Evolutionary conservation across 2,797 vertebrate species (phyloP).

Genomic region (Phylloscopus collybita): DNA sequence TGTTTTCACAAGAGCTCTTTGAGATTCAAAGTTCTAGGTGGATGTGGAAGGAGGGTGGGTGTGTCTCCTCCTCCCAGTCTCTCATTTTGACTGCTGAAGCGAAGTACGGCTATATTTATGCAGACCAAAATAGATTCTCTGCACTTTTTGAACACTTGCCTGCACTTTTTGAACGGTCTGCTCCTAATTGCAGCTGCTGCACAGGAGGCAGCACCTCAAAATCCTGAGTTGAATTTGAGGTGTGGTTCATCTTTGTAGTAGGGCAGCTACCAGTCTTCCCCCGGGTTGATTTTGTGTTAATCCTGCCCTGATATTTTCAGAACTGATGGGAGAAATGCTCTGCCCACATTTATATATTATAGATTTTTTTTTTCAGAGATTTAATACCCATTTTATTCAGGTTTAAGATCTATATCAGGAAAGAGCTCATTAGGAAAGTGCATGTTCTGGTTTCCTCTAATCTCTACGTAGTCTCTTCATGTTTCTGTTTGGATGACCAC

Average conservation of each 20-base stretch:
- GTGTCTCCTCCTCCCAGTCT: background rate
- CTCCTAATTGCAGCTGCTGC: background rate
- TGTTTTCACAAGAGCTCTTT: background rate
- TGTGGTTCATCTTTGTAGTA: background rate
- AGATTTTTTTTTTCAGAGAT: background rate
- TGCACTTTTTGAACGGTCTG: background rate
- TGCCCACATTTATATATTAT: background rate
- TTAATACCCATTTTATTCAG: background rate
- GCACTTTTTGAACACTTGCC: background rate
- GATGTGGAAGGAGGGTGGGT: background rate
- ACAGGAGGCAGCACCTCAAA: background rate
- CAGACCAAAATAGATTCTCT: background rate
- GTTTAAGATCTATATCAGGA: background rate
- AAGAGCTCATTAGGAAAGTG: background rate
- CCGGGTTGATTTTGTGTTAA: background rate
- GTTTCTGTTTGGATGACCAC: constrained; percentile 31
- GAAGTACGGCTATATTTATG: background rate
- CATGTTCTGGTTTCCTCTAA: background rate
- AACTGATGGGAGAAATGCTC: background rate
- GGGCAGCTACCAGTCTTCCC: background rate
- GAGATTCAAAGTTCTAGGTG: background rate
- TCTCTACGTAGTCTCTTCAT: background rate
- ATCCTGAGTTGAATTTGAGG: background rate
- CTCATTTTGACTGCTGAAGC: background rate
- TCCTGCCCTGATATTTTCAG: background rate